Evolutionary conservation across 1,140 invertebrate genomes (phyloP), one percentile per base, ranked within the genome.

Genomic region (Diuraphis noxia): DNA sequence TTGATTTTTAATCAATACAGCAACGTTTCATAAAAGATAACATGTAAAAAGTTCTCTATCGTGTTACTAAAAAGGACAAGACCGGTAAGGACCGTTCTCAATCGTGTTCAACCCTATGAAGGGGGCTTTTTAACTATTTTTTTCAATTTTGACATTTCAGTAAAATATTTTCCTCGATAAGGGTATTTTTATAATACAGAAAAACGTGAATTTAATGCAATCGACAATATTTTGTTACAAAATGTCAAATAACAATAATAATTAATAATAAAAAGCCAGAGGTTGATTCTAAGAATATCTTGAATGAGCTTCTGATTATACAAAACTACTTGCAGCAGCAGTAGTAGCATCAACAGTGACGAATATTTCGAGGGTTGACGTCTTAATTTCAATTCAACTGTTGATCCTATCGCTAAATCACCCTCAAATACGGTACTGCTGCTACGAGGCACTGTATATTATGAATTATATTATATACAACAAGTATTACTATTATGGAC

Each of bases 71-170:
- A 7, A 23, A 56, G 52, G 10, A 21, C 23, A n/a, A n/a, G 13
- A 30, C 34, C 17, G 0, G 46, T 6, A 21, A 46, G 0, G 19
- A n/a, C n/a, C n/a, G n/a, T n/a, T n/a, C n/a, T n/a, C n/a, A n/a
- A n/a, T n/a, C n/a, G n/a, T n/a, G n/a, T n/a, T n/a, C n/a, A n/a
- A n/a, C n/a, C n/a, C n/a, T n/a, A 49, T 3, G 19, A 1, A 17
- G 17, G 46, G 46, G 19, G 2, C 46, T 10, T 46, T 43, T 43
- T 46, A 19, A 46, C 43, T 49, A 5, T 49, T 49, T 46, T 19
- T 46, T n/a, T 63, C 17, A 25, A 8, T 56, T 30, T 56, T 23
- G 19, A 3, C 52, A 56, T 56, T 56, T 30, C 52, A 30, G 30
- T 4, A 56, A 56, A 56, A 56, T 30, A 9, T 56, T 56, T 56